Percentiles rank a stretch among this genome's conserved stretches.
These are phyloP conservation scores for Nebria salina DNA, from an alignment of 2,888 invertebrate species.

Conservation along the genomic window DNA sequence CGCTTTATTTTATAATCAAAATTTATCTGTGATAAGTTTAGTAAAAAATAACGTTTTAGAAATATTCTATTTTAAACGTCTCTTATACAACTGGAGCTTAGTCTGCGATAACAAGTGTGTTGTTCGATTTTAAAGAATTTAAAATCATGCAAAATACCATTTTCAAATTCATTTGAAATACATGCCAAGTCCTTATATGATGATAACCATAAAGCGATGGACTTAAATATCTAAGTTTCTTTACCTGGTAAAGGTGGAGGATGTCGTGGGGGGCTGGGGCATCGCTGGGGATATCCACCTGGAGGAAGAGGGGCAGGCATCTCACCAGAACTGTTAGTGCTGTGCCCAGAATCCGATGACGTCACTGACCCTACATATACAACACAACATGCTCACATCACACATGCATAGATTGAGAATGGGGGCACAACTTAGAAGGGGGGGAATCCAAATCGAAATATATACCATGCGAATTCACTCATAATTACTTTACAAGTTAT, in stretches of 20 bases:
- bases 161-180: too few species aligned
- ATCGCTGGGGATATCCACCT: constrained; percentile 56
- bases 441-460: background rate
- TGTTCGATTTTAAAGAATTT: too few species aligned
- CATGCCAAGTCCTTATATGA: too few species aligned
- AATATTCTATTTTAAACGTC: too few species aligned
- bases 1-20: too few species aligned
- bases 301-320: constrained; percentile 61
- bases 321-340: constrained; percentile 74
- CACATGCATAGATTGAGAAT: constrained; percentile 48
- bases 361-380: constrained; percentile 79
- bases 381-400: constrained; percentile 29
- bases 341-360: constrained; percentile 91
- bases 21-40: too few species aligned
- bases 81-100: too few species aligned
- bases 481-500: background rate
- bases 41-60: too few species aligned
- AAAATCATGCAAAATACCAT: too few species aligned
- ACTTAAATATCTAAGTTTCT: constrained; percentile 47
- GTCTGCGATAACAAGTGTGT: too few species aligned
- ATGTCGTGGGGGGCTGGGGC: constrained; percentile 60
- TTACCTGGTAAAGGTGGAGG: constrained; percentile 60
- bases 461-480: background rate
- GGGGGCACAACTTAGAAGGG: background rate
- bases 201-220: too few species aligned